phyloP scores from a whole-genome alignment of 2,113 vertebrate species.

The Ovibos moschatus region DNA sequence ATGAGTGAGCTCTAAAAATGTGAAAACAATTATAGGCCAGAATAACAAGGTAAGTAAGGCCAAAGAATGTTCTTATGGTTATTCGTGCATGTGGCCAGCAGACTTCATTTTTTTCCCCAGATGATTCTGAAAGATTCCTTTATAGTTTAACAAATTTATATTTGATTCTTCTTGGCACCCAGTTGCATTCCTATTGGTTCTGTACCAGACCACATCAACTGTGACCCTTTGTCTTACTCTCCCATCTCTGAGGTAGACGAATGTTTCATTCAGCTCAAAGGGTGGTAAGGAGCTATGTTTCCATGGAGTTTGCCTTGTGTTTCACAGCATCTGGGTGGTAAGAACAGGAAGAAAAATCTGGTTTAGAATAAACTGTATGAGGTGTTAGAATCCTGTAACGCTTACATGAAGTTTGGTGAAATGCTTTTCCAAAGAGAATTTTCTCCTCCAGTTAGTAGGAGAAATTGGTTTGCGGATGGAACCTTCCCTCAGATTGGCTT shows the following conservation, averaged over 20 bases:
- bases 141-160: constrained; percentile 24
- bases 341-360: not conserved
- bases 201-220: not conserved
- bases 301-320: not conserved
- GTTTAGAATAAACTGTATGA: not conserved
- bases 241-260: not conserved
- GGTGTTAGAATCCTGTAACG: not conserved
- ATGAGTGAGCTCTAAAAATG: constrained; percentile 58
- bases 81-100: constrained; percentile 5
- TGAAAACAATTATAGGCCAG: constrained; percentile 35
- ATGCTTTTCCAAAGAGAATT: constrained; percentile 35
- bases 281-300: constrained; percentile 19
- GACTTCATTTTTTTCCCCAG: constrained; percentile 2
- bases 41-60: constrained; percentile 30
- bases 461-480: constrained; percentile 2
- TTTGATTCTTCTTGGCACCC: constrained; percentile 20
- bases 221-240: not conserved
- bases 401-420: constrained; percentile 28
- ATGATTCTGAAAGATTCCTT: constrained; percentile 25
- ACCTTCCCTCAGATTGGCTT: constrained; percentile 8
- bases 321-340: not conserved
- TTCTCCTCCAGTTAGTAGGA: constrained; percentile 30
- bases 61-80: constrained; percentile 48
- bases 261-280: not conserved
- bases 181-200: constrained; percentile 11